A percentile compares a stretch with the other conserved stretches of the same genome.
Conservation (phyloP, 2,888 invertebrate genomes). For the Ypsolopha sequella region DNA sequence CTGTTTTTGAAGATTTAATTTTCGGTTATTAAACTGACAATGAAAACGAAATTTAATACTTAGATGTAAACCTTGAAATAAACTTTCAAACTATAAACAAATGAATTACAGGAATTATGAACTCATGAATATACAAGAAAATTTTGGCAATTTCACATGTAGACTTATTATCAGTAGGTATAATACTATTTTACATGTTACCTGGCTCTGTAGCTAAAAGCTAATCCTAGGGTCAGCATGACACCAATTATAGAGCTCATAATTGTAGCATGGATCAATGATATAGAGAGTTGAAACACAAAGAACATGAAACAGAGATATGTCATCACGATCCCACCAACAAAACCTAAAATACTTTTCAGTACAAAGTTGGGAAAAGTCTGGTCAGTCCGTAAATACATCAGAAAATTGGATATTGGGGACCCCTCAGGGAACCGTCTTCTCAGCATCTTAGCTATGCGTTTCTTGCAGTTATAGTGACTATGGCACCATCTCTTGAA, state of each 20-base stretch:
- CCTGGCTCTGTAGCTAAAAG: constrained; percentile 71
- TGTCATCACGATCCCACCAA: constrained; percentile 74
- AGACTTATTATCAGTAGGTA: too few relatives aligned
- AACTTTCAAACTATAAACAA: too few relatives aligned
- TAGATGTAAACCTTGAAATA: too few relatives aligned
- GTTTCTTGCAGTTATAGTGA: constrained; percentile 42
- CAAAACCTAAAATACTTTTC: constrained; percentile 75
- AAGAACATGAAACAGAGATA: constrained; percentile 77
- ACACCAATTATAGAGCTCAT: constrained; percentile 74
- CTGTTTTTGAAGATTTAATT: too few relatives aligned
- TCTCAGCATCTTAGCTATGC: constrained; percentile 40
- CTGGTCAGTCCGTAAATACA: constrained; percentile 55
- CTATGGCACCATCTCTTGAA: constrained; percentile 58
- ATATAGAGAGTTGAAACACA: constrained; percentile 74
- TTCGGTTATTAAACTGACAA: too few relatives aligned
- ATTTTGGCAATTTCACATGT: too few relatives aligned
- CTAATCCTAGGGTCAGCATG: constrained; percentile 74
- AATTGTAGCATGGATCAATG: constrained; percentile 70
- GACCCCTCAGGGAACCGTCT: constrained; percentile 47
- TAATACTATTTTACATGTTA: constrained; percentile 16
- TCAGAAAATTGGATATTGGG: constrained; percentile 31
- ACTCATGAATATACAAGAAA: too few relatives aligned
- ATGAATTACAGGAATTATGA: too few relatives aligned
- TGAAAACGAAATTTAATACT: too few relatives aligned
- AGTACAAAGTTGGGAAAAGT: constrained; percentile 67